Percentiles rank a stretch among this genome's conserved stretches.
phyloP scores from a whole-genome alignment of 1,140 invertebrate species.

The Littorina saxatilis region DNA sequence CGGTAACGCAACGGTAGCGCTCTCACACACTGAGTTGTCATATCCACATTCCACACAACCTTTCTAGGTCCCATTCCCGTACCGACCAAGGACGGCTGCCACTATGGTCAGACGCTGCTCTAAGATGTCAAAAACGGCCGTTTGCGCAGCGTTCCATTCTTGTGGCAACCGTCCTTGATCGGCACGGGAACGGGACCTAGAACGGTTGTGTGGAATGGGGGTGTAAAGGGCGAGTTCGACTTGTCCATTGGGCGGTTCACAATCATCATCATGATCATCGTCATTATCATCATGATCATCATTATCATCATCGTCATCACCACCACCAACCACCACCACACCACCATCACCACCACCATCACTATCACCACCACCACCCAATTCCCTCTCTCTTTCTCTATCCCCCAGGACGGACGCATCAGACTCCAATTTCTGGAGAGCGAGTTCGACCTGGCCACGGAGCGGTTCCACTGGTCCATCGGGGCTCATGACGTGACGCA shows the following conservation, averaged over 20 bases:
- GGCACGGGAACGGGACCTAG: too few species aligned
- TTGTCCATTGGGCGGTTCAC: slow-evolving; percentile 21
- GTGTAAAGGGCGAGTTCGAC: too few species aligned
- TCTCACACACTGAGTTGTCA: too few species aligned
- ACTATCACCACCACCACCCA: neutral
- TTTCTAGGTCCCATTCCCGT: too few species aligned
- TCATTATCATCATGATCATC: slow-evolving; percentile 36
- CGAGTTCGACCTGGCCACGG: slow-evolving; percentile 28
- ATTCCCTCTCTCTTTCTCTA: neutral
- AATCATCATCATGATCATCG: slow-evolving; percentile 22
- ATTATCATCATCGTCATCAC: slow-evolving; percentile 35
- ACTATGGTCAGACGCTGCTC: neutral
- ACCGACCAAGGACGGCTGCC: neutral
- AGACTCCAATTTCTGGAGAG: slow-evolving; percentile 23
- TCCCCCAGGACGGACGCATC: slow-evolving; percentile 33
- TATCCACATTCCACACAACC: too few species aligned
- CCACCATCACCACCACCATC: slow-evolving; percentile 41
- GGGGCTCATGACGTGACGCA: slow-evolving; percentile 33
- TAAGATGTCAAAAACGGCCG: too few species aligned
- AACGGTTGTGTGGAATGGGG: too few species aligned
- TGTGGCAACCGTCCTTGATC: neutral
- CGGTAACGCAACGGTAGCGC: too few species aligned
- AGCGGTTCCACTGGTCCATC: slow-evolving; percentile 21
- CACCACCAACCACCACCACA: slow-evolving; percentile 14
- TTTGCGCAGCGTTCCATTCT: too few species aligned